Base-by-base conservation (phyloP, 2,113 vertebrate genomes). In the Saguinus imperator region DNA sequence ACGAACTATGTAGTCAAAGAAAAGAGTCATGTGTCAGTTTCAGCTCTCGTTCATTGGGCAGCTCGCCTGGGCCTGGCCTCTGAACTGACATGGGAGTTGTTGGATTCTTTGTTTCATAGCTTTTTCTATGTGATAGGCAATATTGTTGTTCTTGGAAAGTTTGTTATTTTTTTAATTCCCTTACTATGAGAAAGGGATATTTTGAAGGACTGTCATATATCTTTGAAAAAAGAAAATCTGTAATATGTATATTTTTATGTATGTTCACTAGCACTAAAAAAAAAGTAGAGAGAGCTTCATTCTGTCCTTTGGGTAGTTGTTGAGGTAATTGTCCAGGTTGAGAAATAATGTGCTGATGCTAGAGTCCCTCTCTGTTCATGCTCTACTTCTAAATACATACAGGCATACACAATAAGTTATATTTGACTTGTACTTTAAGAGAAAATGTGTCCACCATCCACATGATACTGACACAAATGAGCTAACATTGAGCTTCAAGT, bases 371-470 rank as follows among this genome's bases (percentile, higher is more conserved):
- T 94, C 87, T 90, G 91, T 94, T 57, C 76, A 98, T 92, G 86
- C 81, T 97, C 85, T 96, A 95, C 5, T 95, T 98, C 98, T 97
- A 92, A 94, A 87, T 58, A 58, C 35, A 89, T 91, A 76, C n/a
- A 94, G 76, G 29, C 58, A 84, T 94, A 95, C 70, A 91, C 80
- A 96, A 21, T 35, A 93, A 93, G 57, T 89, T 91, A 10, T 93
- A 96, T 85, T 97, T 87, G 90, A 66, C 58, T 97, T 97, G 32
- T 94, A 97, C 96, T 98, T 97, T 95, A 95, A 98, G 96, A 96
- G 83, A 94, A 98, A 93, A 83, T 97, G 95, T 87, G 43, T 89
- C n/a, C 89, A 76, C 29, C 0, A 1, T 68, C 84, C 37, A 92
- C 80, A 61, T 48, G 52, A 25, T 93, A 75, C 12, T 21, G 72